These are phyloP conservation scores for Cynoglossus semilaevis DNA, from an alignment of 2,113 vertebrate species.

Conservation along the genomic window DNA sequence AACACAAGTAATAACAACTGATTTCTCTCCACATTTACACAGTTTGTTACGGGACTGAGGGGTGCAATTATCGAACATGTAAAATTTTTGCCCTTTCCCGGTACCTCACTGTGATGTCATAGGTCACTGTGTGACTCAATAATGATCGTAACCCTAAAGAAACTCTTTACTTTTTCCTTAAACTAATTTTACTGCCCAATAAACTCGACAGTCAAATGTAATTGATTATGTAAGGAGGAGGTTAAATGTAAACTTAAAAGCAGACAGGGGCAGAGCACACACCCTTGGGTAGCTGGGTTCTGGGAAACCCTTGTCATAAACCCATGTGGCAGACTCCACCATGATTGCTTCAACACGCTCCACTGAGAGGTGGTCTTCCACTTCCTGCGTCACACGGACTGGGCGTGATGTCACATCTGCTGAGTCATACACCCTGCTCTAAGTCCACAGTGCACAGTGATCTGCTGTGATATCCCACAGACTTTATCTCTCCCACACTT, in stretches of 20 bases:
- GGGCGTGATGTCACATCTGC: constrained; percentile 47
- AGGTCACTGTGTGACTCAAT: constrained; percentile 42
- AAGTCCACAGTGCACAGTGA: constrained; percentile 1
- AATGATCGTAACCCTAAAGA: constrained; percentile 18
- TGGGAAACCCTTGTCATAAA: constrained; percentile 57
- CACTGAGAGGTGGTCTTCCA: constrained; percentile 53
- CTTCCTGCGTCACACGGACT: constrained; percentile 53
- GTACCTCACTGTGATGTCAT: constrained; percentile 37
- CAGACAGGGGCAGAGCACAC: constrained; percentile 29
- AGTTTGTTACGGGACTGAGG: constrained; percentile 16
- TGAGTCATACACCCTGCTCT: constrained; percentile 49
- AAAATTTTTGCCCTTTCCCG: constrained; percentile 19
- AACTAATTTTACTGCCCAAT: constrained; percentile 43
- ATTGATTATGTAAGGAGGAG: constrained; percentile 42
- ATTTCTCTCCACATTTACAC: background rate
- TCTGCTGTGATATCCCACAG: constrained; percentile 34
- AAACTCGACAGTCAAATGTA: constrained; percentile 46
- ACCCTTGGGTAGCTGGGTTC: constrained; percentile 44
- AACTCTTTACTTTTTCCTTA: constrained; percentile 22
- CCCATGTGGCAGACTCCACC: constrained; percentile 28
- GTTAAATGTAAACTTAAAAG: constrained; percentile 47
- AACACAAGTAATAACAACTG: background rate
- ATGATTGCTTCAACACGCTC: constrained; percentile 54
- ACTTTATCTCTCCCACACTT: constrained; percentile 37
- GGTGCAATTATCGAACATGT: constrained; percentile 15